Conservation (phyloP, 2,888 invertebrate species). For the Iselma pallidipennis region DNA sequence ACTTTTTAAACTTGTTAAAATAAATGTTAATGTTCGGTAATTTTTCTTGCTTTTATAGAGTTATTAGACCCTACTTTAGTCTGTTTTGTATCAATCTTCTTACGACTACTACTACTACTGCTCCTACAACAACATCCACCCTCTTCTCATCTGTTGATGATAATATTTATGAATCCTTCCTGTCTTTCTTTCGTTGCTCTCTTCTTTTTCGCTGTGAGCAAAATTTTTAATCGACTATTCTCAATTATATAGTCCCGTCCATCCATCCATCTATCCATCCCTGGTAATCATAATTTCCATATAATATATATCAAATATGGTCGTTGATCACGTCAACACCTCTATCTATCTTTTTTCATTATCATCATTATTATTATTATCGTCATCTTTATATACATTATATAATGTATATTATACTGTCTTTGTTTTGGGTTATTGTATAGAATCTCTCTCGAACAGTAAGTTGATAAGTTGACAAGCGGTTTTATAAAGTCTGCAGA, state of each 20-base stretch:
- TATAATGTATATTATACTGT: background rate
- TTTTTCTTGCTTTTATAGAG: no score
- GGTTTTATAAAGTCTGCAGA: conserved; percentile 39
- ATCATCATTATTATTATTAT: background rate
- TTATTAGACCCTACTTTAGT: no score
- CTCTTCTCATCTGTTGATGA: conserved; percentile 15
- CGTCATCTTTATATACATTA: no score
- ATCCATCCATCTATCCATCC: no score
- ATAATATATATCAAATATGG: conserved; percentile 18
- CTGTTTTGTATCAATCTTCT: background rate
- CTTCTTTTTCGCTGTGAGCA: background rate
- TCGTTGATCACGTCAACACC: conserved; percentile 7
- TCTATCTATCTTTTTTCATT: conserved; percentile 7
- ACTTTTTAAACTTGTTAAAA: no score
- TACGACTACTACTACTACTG: no score
- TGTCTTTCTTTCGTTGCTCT: background rate
- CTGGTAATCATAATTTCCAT: conserved; percentile 28
- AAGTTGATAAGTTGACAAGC: conserved; percentile 37
- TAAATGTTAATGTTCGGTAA: no score
- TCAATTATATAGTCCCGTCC: conserved; percentile 20
- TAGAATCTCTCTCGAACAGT: conserved; percentile 16
- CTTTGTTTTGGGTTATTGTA: conserved; percentile 9
- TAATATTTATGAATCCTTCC: conserved; percentile 16
- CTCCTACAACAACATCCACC: background rate
- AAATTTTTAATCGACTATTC: conserved; percentile 28